These are phyloP conservation scores for Agrochola lota DNA, from an alignment of 2,888 invertebrate species.

Conservation along the genomic window DNA sequence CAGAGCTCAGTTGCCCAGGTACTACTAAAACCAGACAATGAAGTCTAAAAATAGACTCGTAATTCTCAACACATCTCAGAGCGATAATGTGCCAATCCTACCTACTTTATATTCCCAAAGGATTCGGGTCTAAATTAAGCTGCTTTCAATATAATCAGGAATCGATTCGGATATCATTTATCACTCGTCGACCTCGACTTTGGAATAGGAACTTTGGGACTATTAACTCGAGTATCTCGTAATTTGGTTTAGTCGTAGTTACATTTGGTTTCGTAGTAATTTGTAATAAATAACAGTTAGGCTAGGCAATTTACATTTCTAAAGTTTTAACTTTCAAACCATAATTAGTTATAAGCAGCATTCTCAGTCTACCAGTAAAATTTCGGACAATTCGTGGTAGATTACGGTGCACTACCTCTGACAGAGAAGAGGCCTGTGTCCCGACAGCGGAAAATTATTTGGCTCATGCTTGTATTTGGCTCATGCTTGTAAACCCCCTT, in stretches of 20 bases:
- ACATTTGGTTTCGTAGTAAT: background rate
- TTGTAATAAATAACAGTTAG: background rate
- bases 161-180: conserved; percentile 69
- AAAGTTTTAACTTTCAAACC: background rate
- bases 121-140: conserved; percentile 64
- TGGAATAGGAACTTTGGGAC: conserved; percentile 30
- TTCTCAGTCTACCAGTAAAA: too few species aligned
- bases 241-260: conserved; percentile 36
- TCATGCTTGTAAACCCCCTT: too few species aligned
- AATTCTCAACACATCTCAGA: conserved; percentile 30
- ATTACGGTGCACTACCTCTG: background rate
- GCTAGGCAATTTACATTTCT: background rate
- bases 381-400: background rate
- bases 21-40: conserved; percentile 10
- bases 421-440: too few species aligned
- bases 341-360: background rate
- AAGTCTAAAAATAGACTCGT: conserved; percentile 5
- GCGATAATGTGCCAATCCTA: conserved; percentile 39
- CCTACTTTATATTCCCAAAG: conserved; percentile 56
- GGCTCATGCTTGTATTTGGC: too few species aligned
- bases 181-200: conserved; percentile 56
- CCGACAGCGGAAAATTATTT: too few species aligned
- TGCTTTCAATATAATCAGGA: conserved; percentile 67
- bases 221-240: conserved; percentile 37
- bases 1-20: too few species aligned